Percentiles rank a stretch among this genome's conserved stretches.
Conservation (phyloP, 2,888 invertebrate species). For the Habroteleia sp. region DNA sequence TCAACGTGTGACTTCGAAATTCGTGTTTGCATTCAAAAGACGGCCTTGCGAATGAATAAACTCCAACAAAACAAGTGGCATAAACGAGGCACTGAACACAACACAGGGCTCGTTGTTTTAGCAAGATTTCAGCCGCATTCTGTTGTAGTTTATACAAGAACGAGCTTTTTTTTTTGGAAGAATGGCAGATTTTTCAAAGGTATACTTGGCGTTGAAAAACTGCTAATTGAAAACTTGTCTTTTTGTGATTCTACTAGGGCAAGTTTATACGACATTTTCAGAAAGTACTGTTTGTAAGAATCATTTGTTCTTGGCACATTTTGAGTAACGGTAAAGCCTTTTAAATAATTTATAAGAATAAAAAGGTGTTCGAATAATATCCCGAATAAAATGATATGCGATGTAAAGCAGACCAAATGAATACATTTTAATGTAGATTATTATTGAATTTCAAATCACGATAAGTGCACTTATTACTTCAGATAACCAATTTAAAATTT, state of each 20-base stretch:
- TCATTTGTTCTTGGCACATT: no score
- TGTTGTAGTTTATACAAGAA: constrained; percentile 10
- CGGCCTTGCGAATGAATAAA: constrained; percentile 36
- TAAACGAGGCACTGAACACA: constrained; percentile 25
- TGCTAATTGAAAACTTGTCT: constrained; percentile 9
- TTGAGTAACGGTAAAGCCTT: no score
- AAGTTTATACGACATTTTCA: neutral
- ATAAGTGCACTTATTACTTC: no score
- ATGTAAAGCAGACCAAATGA: no score
- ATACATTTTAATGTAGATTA: no score
- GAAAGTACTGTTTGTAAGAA: no score
- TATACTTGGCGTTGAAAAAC: neutral
- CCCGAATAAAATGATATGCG: no score
- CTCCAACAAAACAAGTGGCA: constrained; percentile 36
- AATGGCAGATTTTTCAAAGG: constrained; percentile 3
- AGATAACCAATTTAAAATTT: no score
- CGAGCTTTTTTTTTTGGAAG: neutral
- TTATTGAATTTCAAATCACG: no score
- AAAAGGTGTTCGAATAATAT: no score
- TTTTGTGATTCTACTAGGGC: neutral
- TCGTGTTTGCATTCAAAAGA: constrained; percentile 34
- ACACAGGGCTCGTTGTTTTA: constrained; percentile 22
- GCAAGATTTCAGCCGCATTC: constrained; percentile 5
- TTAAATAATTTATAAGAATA: no score
- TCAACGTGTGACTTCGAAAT: constrained; percentile 33